Evolutionary conservation across 2,113 vertebrate species (phyloP), one percentile per base, ranked within the genome.

Genomic region (Corydoras sp.): DNA sequence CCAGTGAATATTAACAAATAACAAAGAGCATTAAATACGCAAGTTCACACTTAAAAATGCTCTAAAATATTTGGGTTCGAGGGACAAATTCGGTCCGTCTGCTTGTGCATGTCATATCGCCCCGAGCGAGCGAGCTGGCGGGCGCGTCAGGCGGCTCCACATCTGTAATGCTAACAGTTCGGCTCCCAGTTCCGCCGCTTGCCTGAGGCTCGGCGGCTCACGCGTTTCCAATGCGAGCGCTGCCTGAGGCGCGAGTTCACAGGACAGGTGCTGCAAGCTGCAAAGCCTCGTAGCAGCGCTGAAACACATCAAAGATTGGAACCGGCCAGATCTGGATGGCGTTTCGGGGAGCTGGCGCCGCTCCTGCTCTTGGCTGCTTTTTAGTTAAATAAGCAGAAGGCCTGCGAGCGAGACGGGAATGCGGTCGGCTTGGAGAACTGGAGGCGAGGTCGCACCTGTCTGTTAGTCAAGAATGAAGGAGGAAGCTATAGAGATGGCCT

Each of bases 231-330:
- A 63, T 62, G 62, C 68, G 74, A 76, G 65, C 76, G 71, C 80
- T 74, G 76, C 78, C 76, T 76, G 62, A 58, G 73, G 65, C 76
- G 64, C 80, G 74, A 82, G 69, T 73, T 82, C 78, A 80, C 68
- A 74, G 81, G 69, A 76, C 78, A 80, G 78, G 78, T 82, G 81
- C 74, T 76, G 68, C 74, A 74, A 69, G 71, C 74, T 48, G 18
- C 24, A 55, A 62, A n/a, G 72, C 76, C 65, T 74, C 76, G 74
- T 54, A 65, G 69, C 71, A 71, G 48, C 73, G 68, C 58, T 15
- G 53, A 56, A 69, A 75, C 73, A 67, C 18, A 24, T 82, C 78
- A 82, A 80, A 82, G 74, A 11, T 48, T 73, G 69, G 62, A 71
- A 66, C 67, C 49, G 43, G 65, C 66, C 62, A 75, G 72, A 62